phyloP scores from a whole-genome alignment of 2,888 invertebrate genomes.

The Drosophila quinaria region DNA sequence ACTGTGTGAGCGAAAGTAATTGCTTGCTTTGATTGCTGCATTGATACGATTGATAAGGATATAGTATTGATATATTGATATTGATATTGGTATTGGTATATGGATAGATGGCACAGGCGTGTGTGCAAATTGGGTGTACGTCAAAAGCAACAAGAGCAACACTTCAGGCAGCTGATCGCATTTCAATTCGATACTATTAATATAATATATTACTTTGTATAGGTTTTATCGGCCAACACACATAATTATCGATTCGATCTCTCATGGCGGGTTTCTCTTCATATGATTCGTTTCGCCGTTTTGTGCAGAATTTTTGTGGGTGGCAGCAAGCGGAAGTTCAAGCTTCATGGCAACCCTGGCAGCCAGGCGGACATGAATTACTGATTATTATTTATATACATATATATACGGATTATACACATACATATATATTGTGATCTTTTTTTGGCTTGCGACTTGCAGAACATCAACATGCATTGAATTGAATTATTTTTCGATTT shows the following conservation, averaged over 20 bases:
- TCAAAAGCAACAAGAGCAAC: slow-evolving; percentile 58
- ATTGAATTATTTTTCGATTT: slow-evolving; percentile 21
- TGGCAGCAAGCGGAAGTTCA: slow-evolving; percentile 70
- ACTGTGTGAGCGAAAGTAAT: slow-evolving; percentile 43
- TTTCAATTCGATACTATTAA: slow-evolving; percentile 9
- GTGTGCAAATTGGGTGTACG: slow-evolving; percentile 65
- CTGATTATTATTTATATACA: slow-evolving; percentile 10
- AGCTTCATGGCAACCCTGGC: slow-evolving; percentile 65
- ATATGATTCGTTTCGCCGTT: slow-evolving; percentile 68
- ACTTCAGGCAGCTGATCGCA: slow-evolving; percentile 35
- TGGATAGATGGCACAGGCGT: slow-evolving; percentile 69
- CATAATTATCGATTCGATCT: slow-evolving; percentile 55
- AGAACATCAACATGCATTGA: slow-evolving; percentile 82
- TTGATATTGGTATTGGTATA: slow-evolving; percentile 22
- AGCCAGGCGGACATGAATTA: slow-evolving; percentile 26
- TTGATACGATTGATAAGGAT: slow-evolving; percentile 11
- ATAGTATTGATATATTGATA: slow-evolving; percentile 29
- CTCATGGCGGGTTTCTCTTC: slow-evolving; percentile 41
- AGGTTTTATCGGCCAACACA: slow-evolving; percentile 57
- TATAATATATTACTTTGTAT: slow-evolving; percentile 8
- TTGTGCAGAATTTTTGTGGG: slow-evolving; percentile 51
- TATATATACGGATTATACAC: slow-evolving; percentile 25
- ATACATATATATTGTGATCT: slow-evolving; percentile 48
- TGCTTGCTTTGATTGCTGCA: slow-evolving; percentile 42
- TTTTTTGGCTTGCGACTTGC: slow-evolving; percentile 44